Evolutionary conservation across 2,888 invertebrate genomes (phyloP).

Genomic region (Trachelus iudaicus): DNA sequence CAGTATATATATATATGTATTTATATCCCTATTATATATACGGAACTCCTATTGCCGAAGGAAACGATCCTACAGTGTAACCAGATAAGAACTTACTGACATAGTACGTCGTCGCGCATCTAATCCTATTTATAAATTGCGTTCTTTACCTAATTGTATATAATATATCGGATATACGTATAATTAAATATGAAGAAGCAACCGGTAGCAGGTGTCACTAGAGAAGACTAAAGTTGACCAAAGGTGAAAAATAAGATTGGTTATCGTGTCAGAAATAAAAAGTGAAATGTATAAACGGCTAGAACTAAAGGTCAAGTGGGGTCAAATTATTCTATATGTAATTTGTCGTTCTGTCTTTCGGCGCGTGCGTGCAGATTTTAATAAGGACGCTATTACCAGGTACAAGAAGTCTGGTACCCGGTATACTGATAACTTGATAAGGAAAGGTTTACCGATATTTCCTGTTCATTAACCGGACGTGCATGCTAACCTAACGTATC

Average conservation of each 20-base stretch:
- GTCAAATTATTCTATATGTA: neutral
- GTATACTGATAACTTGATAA: neutral
- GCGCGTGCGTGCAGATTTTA: neutral
- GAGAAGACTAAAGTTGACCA: neutral
- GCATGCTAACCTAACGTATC: neutral
- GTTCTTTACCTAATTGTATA: neutral
- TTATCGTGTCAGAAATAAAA: neutral
- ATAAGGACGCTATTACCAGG: neutral
- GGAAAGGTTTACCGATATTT: neutral
- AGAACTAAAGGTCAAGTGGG: neutral
- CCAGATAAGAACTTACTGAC: neutral
- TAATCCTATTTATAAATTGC: neutral
- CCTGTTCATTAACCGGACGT: neutral
- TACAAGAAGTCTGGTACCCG: neutral
- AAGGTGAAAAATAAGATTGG: neutral
- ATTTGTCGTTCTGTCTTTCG: neutral
- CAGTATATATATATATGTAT: slow-evolving; percentile 38
- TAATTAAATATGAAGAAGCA: neutral
- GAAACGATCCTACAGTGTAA: slow-evolving; percentile 18
- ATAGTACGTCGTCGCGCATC: neutral
- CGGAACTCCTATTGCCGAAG: slow-evolving; percentile 20
- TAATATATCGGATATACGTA: neutral
- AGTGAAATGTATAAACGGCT: neutral
- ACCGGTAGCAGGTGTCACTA: neutral
- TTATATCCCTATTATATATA: neutral